A percentile compares a stretch with the other conserved stretches of the same genome.
Conservation (phyloP, 2,113 vertebrate species). For the Serilophus lunatus region DNA sequence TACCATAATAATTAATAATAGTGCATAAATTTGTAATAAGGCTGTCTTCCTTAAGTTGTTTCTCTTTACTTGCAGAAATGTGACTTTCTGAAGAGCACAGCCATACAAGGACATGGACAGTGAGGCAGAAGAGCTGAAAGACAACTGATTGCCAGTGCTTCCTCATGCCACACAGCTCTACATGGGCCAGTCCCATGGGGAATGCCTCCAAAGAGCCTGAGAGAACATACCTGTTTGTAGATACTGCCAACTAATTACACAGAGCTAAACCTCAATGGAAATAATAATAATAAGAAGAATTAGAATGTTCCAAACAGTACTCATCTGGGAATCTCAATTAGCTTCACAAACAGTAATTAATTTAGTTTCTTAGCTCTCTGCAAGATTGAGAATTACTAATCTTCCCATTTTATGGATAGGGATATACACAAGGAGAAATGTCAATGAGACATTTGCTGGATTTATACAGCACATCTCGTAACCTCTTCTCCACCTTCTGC, state of each 20-base stretch:
- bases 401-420: neutral
- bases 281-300: constrained; percentile 44
- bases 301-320: constrained; percentile 10
- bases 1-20: neutral
- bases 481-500: neutral
- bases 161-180: neutral
- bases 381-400: constrained; percentile 1
- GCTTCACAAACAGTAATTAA: constrained; percentile 52
- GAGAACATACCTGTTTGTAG: constrained; percentile 27
- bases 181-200: neutral
- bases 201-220: neutral
- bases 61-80: neutral
- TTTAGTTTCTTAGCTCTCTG: constrained; percentile 22
- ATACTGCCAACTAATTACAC: constrained; percentile 20
- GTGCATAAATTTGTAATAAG: neutral
- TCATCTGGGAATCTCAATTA: constrained; percentile 51
- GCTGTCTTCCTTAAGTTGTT: neutral
- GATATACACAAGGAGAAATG: neutral
- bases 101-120: neutral
- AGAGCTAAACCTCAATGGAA: constrained; percentile 13
- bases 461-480: neutral
- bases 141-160: neutral
- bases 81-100: neutral
- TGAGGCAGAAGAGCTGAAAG: neutral
- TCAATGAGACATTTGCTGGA: neutral